These are phyloP conservation scores for Drosophila longiperda DNA, from an alignment of 2,888 invertebrate species.

Conservation along the genomic window DNA sequence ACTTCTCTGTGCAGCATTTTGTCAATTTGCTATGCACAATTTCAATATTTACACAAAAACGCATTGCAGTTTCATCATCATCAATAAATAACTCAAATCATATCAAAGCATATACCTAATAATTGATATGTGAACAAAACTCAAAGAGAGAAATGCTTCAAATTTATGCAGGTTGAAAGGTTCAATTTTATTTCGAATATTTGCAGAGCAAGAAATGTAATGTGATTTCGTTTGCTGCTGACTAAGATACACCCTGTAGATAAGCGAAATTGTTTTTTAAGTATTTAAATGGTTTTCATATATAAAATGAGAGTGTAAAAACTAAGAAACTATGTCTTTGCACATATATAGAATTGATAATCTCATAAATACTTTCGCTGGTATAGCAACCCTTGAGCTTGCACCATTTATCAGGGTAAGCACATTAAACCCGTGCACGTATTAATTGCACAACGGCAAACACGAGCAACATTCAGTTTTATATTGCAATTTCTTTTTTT, in stretches of 20 bases:
- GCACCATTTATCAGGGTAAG: not conserved
- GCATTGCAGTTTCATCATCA: conserved; percentile 26
- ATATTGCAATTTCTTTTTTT: not conserved
- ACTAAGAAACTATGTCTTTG: not conserved
- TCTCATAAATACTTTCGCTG: not conserved
- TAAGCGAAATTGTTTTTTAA: not conserved
- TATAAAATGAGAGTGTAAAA: not conserved
- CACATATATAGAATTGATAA: not conserved
- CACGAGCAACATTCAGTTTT: not conserved
- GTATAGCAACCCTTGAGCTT: not conserved
- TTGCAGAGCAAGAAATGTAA: not conserved
- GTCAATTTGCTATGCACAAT: conserved; percentile 47
- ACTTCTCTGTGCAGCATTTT: conserved; percentile 41
- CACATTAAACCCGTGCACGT: not conserved
- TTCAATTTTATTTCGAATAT: conserved; percentile 29
- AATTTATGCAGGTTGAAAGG: conserved; percentile 5
- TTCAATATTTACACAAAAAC: conserved; percentile 53
- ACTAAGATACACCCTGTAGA: not conserved
- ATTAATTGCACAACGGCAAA: not conserved
- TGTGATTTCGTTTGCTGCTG: too few species aligned
- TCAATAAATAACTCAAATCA: conserved; percentile 50
- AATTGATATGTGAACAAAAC: conserved; percentile 40
- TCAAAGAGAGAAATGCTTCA: conserved; percentile 15
- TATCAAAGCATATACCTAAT: conserved; percentile 43
- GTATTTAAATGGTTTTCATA: not conserved